Evolutionary conservation across 2,888 invertebrate genomes (phyloP).

Genomic region (Drosophila sordidula): DNA sequence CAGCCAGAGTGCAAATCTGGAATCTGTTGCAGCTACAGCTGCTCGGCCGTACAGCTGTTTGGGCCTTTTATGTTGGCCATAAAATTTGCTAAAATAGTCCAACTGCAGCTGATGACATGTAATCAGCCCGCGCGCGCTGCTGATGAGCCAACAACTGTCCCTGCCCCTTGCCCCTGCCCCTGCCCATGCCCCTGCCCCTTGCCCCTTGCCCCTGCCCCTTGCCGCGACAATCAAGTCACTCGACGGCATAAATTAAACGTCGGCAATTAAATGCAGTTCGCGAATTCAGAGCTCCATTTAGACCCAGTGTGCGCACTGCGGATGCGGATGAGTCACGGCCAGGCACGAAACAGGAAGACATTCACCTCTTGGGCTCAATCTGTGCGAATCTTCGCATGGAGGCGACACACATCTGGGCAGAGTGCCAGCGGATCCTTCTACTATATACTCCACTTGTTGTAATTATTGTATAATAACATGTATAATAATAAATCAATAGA

Average conservation of each 20-base stretch:
- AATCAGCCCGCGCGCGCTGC: conserved; percentile 39
- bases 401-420: not conserved
- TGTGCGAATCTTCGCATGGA: not conserved
- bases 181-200: not conserved
- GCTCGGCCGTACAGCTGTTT: conserved; percentile 36
- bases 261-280: conserved; percentile 64
- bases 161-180: not conserved
- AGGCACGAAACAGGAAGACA: conserved; percentile 29
- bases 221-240: conserved; percentile 53
- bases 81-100: conserved; percentile 61
- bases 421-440: no score
- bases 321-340: conserved; percentile 27
- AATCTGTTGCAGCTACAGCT: conserved; percentile 27
- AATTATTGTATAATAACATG: no score
- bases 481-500: no score
- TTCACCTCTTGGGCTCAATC: conserved; percentile 38
- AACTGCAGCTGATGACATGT: conserved; percentile 59
- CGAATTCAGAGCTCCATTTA: conserved; percentile 40
- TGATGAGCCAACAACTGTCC: conserved; percentile 20
- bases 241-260: conserved; percentile 56
- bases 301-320: conserved; percentile 27
- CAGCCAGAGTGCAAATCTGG: conserved; percentile 39
- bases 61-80: conserved; percentile 57
- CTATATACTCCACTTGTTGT: no score
- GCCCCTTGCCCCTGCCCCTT: not conserved